phyloP scores from a whole-genome alignment of 2,888 invertebrate species.

The Rhodophaea formosa region DNA sequence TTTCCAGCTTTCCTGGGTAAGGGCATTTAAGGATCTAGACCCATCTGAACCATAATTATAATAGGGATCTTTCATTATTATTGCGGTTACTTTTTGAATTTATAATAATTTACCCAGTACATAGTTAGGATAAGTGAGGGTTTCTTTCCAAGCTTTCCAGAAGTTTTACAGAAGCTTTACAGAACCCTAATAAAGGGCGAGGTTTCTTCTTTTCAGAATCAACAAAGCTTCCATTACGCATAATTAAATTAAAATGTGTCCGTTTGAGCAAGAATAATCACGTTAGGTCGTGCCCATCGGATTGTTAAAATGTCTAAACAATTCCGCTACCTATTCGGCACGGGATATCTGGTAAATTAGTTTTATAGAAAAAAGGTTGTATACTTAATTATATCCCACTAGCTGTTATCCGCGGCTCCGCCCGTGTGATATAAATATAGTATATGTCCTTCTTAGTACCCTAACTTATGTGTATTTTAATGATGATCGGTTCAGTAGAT shows the following conservation, averaged over 20 bases:
- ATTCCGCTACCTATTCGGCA: slow-evolving; percentile 18
- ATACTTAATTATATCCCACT: slow-evolving; percentile 43
- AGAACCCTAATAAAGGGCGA: background rate
- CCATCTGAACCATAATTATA: too few species aligned
- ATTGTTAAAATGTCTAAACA: slow-evolving; percentile 22
- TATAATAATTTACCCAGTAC: too few species aligned
- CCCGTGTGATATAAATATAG: too few species aligned
- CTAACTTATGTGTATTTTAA: too few species aligned
- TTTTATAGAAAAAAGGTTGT: slow-evolving; percentile 26
- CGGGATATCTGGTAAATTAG: slow-evolving; percentile 32
- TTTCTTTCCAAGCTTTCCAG: background rate
- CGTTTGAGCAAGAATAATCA: slow-evolving; percentile 26
- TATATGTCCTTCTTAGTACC: too few species aligned
- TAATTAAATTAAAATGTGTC: slow-evolving; percentile 26
- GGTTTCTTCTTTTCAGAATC: background rate
- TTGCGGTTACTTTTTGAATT: too few species aligned
- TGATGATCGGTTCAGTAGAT: too few species aligned
- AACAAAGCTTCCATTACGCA: slow-evolving; percentile 11
- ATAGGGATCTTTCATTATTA: too few species aligned
- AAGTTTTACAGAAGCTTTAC: too few species aligned
- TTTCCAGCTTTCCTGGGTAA: too few species aligned
- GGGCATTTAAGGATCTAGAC: too few species aligned
- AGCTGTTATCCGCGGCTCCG: background rate
- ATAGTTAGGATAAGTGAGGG: background rate
- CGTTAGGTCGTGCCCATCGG: slow-evolving; percentile 20